Evolutionary conservation across 1,140 invertebrate species (phyloP).

Genomic region (Diorhabda carinulata): DNA sequence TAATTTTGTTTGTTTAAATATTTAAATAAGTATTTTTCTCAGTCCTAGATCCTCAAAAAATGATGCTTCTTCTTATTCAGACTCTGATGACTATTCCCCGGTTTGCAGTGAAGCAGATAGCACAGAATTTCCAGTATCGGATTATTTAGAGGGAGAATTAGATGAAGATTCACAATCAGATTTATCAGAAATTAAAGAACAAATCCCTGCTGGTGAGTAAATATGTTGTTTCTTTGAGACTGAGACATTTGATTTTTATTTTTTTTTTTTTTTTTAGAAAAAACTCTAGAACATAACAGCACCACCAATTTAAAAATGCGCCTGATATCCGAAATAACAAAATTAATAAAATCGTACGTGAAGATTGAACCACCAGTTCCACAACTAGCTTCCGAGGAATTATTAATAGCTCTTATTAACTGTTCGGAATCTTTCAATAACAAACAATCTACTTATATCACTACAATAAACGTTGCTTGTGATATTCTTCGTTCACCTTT

Average conservation of each 20-base stretch:
- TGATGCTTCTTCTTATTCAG: slow-evolving; percentile 32
- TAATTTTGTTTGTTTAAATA: no score
- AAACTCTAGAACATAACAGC: slow-evolving; percentile 1
- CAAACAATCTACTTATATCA: background rate
- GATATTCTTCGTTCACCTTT: slow-evolving; percentile 23
- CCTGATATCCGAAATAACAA: slow-evolving; percentile 27
- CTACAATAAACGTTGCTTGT: background rate
- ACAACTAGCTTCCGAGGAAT: slow-evolving; percentile 46
- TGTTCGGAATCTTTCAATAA: slow-evolving; percentile 10
- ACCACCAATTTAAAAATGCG: slow-evolving; percentile 20
- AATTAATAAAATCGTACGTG: slow-evolving; percentile 28
- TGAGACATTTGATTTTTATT: background rate
- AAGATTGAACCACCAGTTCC: slow-evolving; percentile 24
- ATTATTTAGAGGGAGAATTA: background rate
- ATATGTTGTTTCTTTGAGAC: background rate
- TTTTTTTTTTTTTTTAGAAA: slow-evolving; percentile 7
- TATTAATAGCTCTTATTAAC: slow-evolving; percentile 44
- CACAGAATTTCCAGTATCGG: slow-evolving; percentile 25
- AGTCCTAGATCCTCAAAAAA: slow-evolving; percentile 17
- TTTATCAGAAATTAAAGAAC: slow-evolving; percentile 6
- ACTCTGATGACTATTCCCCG: slow-evolving; percentile 48
- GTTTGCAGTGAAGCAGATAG: slow-evolving; percentile 55
- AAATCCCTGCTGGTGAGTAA: slow-evolving; percentile 6
- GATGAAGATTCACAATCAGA: slow-evolving; percentile 4
- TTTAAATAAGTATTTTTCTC: background rate